phyloP scores from a whole-genome alignment of 1,140 invertebrate species.

The Ostrea denselamellosa region DNA sequence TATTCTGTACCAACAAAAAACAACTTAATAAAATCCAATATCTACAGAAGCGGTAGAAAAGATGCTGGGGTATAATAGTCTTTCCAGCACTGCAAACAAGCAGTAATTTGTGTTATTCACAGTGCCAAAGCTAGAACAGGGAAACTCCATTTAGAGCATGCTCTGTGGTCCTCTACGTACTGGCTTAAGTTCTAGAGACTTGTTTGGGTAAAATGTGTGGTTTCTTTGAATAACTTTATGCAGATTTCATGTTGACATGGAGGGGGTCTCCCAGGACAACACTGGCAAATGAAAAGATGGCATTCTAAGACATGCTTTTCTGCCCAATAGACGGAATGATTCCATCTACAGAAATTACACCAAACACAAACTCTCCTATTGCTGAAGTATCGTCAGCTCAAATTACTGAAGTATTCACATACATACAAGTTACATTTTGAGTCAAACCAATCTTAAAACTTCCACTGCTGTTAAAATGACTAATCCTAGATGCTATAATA shows the following conservation, averaged over 20 bases:
- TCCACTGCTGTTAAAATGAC: neutral
- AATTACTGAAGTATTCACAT: slow-evolving; percentile 1
- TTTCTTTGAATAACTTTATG: slow-evolving; percentile 15
- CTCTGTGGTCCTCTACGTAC: neutral
- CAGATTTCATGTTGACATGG: slow-evolving; percentile 7
- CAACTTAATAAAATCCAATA: slow-evolving; percentile 29
- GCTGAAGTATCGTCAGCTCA: neutral
- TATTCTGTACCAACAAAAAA: slow-evolving; percentile 22
- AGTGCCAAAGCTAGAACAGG: slow-evolving; percentile 42
- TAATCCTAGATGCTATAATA: neutral
- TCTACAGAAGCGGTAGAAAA: slow-evolving; percentile 26
- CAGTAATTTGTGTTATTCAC: slow-evolving; percentile 49
- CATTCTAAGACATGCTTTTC: neutral
- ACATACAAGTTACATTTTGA: neutral
- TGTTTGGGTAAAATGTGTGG: slow-evolving; percentile 28
- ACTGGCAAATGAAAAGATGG: slow-evolving; percentile 36
- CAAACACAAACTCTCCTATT: neutral
- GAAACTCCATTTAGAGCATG: slow-evolving; percentile 56
- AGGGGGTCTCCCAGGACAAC: neutral
- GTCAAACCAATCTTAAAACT: neutral
- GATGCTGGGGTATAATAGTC: slow-evolving; percentile 19
- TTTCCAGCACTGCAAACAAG: slow-evolving; percentile 45
- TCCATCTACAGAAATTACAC: neutral
- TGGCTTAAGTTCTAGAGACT: neutral
- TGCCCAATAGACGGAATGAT: neutral